Conservation (phyloP, 2,797 vertebrate genomes). For the Alcedo quadribrachys region DNA sequence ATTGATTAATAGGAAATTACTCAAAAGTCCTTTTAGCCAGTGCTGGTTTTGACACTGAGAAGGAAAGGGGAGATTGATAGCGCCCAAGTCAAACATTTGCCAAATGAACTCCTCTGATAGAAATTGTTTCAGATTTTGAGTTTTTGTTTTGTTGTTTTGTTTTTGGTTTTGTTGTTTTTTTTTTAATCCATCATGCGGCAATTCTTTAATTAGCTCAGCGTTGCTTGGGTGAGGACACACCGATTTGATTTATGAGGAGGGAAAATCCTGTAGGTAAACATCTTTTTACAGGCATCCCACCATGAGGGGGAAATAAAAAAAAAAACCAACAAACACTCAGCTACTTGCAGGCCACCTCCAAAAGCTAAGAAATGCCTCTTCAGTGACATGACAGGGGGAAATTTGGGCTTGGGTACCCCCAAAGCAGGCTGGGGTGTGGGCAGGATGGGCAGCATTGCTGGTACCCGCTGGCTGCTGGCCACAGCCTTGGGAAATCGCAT, state of each 20-base stretch:
- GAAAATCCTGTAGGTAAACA: not conserved
- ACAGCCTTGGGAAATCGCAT: not conserved
- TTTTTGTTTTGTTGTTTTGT: not conserved
- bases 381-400: not conserved
- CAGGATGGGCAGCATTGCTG: not conserved
- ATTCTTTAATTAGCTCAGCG: constrained; percentile 36
- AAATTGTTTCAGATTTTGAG: constrained; percentile 48
- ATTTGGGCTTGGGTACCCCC: not conserved
- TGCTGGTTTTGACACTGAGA: constrained; percentile 3
- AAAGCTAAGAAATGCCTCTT: not conserved
- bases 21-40: constrained; percentile 35
- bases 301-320: not conserved
- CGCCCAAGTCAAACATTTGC: constrained; percentile 56
- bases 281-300: rapidly evolving
- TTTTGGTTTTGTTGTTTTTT: not conserved
- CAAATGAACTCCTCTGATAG: constrained; percentile 60
- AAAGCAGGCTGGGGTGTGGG: not conserved
- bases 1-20: constrained; percentile 70
- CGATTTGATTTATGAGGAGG: constrained; percentile 35
- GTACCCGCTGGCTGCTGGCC: not conserved
- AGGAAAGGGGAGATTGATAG: not conserved
- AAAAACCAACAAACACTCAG: not conserved
- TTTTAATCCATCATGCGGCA: constrained; percentile 23
- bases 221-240: constrained; percentile 36
- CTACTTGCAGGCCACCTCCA: rapidly evolving